Base-by-base conservation (phyloP, 2,888 invertebrate genomes). In the Eupithecia subfuscata region DNA sequence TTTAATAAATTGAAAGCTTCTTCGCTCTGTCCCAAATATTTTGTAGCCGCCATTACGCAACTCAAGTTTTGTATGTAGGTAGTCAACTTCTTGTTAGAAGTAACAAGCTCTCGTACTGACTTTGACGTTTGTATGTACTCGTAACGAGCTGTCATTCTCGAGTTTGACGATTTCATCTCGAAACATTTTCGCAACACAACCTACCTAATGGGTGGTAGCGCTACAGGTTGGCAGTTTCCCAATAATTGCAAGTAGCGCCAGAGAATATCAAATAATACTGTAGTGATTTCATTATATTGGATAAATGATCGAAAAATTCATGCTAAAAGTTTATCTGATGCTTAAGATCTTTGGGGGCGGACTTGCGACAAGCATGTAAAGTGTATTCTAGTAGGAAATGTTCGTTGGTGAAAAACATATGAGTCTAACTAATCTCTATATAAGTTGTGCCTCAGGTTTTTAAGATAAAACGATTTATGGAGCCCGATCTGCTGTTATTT, bases 151-250 rank as follows among this genome's bases (percentile, higher is more conserved):
- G 25, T 60, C 60, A 60, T 14, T 25, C 60, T 60, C 11, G 25
- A 60, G 25, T 14, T 25, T 60, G 60, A 60, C 60, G 12, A 12
- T 6, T 60, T 60, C 60, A 60, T 60, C 60, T 60, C 25, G 60
- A 25, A 25, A 60, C 60, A 60, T 60, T 60, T 56, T 25, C 60
- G 60, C 60, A 25, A 25, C 25, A 60, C 60, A 14, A 22, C n/a
- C 25, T 60, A 22, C n/a, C 25, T 60, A 45, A 56, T 56, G 25
- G 60, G 6, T 60, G 60, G 25, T 60, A 60, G 60, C 60, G 60
- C 60, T 60, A 60, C 60, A 60, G 60, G 60, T 60, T 60, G 60
- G 60, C 60, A 60, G 60, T 12, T 60, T 60, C 25, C 60, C 60
- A 60, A 60, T 60, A 25, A 60, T 60, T 60, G 60, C 60, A 25